Evolutionary conservation across 2,888 invertebrate genomes (phyloP), one percentile per base, ranked within the genome.

Genomic region (Ditula angustiorana): DNA sequence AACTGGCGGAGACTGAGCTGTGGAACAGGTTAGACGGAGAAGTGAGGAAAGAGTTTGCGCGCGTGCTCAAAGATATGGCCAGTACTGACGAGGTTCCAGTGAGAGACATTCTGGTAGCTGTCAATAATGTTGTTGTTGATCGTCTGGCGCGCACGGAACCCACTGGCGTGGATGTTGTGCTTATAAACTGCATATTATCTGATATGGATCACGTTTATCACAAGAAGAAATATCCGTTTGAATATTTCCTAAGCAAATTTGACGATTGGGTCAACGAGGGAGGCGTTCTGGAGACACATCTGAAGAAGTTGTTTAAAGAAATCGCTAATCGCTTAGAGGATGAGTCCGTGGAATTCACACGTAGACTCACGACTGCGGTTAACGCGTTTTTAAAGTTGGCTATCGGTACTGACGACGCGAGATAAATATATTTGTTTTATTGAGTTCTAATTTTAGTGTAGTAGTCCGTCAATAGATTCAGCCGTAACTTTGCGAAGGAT

Each of bases 321-420:
- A 71, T 88, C 24, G 66, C 69, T 0, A 65, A 73, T 5, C 71
- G 75, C 33, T 16, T 86, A 1, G 68, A 62, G 2, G 57, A 65
- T 1, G 69, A 75, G 4, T 58, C 80, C 0, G 71, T 75, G 0
- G 77, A 83, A 26, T 44, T 88, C n/a, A 61, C 76, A 13, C 24
- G 68, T 2, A 88, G 89, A 66, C 66, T 89, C 3, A 72, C 73
- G 0, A 80, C 77, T 49, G 86, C 86, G 75, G 82, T 87, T 0
- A 76, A 74, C 72, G 81, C 83, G 7, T 89, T 89, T 71, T 74
- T 89, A 60, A 86, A 84, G 69, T 70, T 87, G 24, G 82, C 84
- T 1, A 77, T 87, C 10, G 85, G 82, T 5, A 41, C 16, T 1
- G 41, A 19, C 19, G 1, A 30, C 7, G 30, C 30, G 5, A 10